phyloP scores from a whole-genome alignment of 2,888 invertebrate species.

The Lissonota sp. region DNA sequence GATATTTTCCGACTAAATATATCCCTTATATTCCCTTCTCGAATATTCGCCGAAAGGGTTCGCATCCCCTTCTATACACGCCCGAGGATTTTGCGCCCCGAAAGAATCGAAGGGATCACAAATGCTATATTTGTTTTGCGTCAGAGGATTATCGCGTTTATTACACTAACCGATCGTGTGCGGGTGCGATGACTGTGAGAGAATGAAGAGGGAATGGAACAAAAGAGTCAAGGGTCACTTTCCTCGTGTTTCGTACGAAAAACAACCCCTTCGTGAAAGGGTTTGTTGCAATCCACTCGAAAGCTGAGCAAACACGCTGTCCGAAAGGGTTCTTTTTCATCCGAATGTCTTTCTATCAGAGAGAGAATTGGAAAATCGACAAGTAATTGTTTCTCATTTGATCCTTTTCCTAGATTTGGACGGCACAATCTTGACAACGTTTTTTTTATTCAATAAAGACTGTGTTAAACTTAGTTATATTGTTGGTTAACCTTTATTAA shows the following conservation, averaged over 20 bases:
- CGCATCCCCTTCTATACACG: constrained; percentile 58
- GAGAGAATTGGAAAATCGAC: constrained; percentile 34
- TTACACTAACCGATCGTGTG: constrained; percentile 70
- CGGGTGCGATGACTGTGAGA: constrained; percentile 43
- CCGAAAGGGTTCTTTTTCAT: constrained; percentile 15
- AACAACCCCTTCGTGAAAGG: constrained; percentile 44
- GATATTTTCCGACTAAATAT: constrained; percentile 71
- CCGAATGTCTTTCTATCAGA: constrained; percentile 17
- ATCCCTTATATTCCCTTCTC: constrained; percentile 46
- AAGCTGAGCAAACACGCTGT: constrained; percentile 40
- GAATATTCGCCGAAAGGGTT: constrained; percentile 59
- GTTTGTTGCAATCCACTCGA: constrained; percentile 37
- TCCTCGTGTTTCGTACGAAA: constrained; percentile 35
- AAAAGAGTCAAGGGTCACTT: constrained; percentile 63
- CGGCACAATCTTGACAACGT: background rate
- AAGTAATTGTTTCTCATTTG: constrained; percentile 30
- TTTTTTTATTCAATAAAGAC: background rate
- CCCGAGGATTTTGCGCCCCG: constrained; percentile 42
- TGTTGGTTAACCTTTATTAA: too few relatives aligned
- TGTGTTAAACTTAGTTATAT: too few relatives aligned
- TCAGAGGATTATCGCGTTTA: constrained; percentile 82
- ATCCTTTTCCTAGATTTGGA: background rate
- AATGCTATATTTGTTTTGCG: constrained; percentile 80
- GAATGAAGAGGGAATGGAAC: constrained; percentile 34
- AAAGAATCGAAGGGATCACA: constrained; percentile 43